Evolutionary conservation across 2,888 invertebrate species (phyloP), one percentile per base, ranked within the genome.

Genomic region (Mimachlamys varia): DNA sequence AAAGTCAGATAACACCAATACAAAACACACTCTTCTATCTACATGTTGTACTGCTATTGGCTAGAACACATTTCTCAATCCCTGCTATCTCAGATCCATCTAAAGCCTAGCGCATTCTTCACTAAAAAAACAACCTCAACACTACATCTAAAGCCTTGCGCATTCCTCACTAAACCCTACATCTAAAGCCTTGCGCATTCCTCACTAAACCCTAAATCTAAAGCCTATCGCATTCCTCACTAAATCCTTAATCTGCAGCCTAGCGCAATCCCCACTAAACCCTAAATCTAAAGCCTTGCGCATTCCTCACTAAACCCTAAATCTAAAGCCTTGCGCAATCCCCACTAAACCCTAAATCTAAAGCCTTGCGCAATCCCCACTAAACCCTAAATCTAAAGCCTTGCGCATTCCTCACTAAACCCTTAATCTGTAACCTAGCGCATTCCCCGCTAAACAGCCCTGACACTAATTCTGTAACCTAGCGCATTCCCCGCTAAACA

Each of bases 1-100:
- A 76, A 76, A 76, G 76, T 76, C 76, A 76, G 33, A 76, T 22
- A 76, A 76, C 76, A 76, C 76, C 4, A 76, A 76, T 76, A 33
- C 27, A 76, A 76, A 12, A 76, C 76, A 76, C 33, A 33, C 12
- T 2, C 17, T 33, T 76, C 27, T 33, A 76, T 33, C 76, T 76
- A 76, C 76, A 76, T 22, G 3, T 33, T 13, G 12, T 76, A 12
- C 33, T 76, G 33, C 27, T 33, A 76, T 33, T 76, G 76, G 33
- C 27, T 33, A 33, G 33, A 76, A 22, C 76, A 10, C 0, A 33
- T 27, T 27, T 33, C 33, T 76, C 22, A 7, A 62, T n/a, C n/a
- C 76, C 76, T 76, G 76, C 27, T 76, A 10, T 27, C 76, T 76
- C 27, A 22, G 10, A 27, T 13, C 76, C 33, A 76, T 13, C 22